A percentile compares a stretch with the other conserved stretches of the same genome.
Conservation (phyloP, 2,888 invertebrate species). For the Bellardia bayeri region DNA sequence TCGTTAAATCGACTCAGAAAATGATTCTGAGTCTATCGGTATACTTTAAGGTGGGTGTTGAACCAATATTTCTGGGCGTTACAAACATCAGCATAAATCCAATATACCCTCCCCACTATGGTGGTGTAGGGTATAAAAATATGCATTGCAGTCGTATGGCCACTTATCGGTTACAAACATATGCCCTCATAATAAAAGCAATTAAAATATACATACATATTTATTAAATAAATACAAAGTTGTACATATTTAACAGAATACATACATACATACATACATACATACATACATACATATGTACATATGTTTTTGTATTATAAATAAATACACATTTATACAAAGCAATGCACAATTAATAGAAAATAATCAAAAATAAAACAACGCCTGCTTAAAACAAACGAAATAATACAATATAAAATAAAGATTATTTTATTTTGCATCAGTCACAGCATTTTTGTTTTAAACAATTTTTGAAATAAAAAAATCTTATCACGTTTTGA, state of each 20-base stretch:
- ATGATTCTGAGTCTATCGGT: too few species aligned
- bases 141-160: conserved; percentile 4
- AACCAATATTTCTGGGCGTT: too few species aligned
- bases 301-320: too few species aligned
- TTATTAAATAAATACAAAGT: conserved; percentile 20
- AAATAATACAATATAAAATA: conserved; percentile 31
- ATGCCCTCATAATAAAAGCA: neutral
- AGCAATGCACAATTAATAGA: conserved; percentile 20
- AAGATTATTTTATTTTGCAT: conserved; percentile 45
- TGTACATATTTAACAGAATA: too few species aligned
- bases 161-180: conserved; percentile 46
- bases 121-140: too few species aligned
- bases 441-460: conserved; percentile 17
- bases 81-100: too few species aligned
- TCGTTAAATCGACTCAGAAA: too few species aligned
- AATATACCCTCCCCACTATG: too few species aligned
- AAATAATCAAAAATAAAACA: conserved; percentile 35
- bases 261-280: too few species aligned
- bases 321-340: neutral
- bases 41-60: too few species aligned
- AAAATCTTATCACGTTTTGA: conserved; percentile 61
- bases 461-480: conserved; percentile 9
- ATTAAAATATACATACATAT: neutral
- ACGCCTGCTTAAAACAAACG: conserved; percentile 35
- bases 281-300: neutral